Conservation (phyloP, 1,140 invertebrate genomes). For the Conus betulinus region DNA sequence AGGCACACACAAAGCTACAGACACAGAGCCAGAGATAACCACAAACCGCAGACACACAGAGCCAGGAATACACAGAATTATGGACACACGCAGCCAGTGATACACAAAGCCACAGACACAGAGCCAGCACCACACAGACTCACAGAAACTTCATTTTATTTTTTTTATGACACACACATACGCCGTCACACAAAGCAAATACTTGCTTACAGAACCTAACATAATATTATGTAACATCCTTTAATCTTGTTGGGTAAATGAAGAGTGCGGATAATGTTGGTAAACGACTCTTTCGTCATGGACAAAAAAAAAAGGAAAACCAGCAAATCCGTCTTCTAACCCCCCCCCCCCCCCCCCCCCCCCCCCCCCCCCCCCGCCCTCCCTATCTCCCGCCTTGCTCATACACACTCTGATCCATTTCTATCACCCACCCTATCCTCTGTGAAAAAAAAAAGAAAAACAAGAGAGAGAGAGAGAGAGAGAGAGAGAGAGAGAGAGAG, state of each 20-base stretch:
- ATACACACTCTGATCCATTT: no score
- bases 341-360: background rate
- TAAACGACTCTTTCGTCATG: no score
- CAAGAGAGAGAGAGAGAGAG: background rate
- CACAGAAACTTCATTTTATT: background rate
- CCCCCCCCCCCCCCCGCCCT: background rate
- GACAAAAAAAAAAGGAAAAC: no score
- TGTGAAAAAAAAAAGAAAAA: background rate
- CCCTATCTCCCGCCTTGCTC: no score
- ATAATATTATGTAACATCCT: background rate
- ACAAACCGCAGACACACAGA: background rate
- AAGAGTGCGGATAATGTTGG: no score
- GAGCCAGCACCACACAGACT: background rate
- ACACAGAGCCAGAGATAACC: background rate
- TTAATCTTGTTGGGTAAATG: no score
- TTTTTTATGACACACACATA: background rate
- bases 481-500: constrained; percentile 12
- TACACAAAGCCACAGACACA: background rate
- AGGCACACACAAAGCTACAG: no score
- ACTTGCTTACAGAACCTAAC: background rate
- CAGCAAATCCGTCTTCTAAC: background rate
- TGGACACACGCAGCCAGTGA: background rate
- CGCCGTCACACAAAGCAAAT: background rate
- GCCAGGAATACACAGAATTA: background rate
- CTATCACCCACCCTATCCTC: no score